Evolutionary conservation across 2,797 vertebrate species (phyloP), one percentile per base, ranked within the genome.

Genomic region (Martes flavigula): DNA sequence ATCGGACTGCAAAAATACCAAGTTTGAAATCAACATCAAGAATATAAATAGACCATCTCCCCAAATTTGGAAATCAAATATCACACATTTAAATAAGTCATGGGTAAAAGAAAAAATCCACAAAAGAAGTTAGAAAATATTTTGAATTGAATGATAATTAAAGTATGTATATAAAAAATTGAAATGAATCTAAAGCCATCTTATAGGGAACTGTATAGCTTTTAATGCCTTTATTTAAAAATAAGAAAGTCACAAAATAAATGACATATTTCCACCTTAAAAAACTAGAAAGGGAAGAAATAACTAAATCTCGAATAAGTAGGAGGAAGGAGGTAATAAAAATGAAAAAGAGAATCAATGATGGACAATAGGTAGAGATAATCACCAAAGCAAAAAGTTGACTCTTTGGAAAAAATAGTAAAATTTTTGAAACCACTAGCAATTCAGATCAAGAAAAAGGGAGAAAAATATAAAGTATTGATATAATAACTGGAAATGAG

Each of bases 101-200:
- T 30, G 2, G 35, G 23, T 58, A 73, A 97, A 95, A 70, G 2
- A 86, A 20, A 95, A 77, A 86, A 77, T 85, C 30, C 7, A 79
- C 75, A 89, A 70, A 35, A 27, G 58, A 90, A 68, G 8, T 87
- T 95, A 54, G 38, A 87, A 95, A 87, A 92, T 87, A 64, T 4
- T 93, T 93, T 87, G 9, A 91, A 54, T 58, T 97, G 56, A 94
- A 58, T 40, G 73, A 91, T 35, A 87, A 58, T 66, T 66, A 83
- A 91, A 40, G 48, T 70, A 87, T 1, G 46, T 68, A 77, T 48
- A 64, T 68, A 14, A 64, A 54, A 93, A 89, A 30, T 38, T 38
- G 15, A 96, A 90, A 46, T 62, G 1, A 78, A 78, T 93, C 40
- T 78, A 84, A 90, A 96, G 38, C 7, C 81, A 20, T 7, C 7